Evolutionary conservation across 92 coral and sea anemone genomes (phyloP), one percentile per base, ranked within the genome.

Genomic region (Phenganax stokvisi): DNA sequence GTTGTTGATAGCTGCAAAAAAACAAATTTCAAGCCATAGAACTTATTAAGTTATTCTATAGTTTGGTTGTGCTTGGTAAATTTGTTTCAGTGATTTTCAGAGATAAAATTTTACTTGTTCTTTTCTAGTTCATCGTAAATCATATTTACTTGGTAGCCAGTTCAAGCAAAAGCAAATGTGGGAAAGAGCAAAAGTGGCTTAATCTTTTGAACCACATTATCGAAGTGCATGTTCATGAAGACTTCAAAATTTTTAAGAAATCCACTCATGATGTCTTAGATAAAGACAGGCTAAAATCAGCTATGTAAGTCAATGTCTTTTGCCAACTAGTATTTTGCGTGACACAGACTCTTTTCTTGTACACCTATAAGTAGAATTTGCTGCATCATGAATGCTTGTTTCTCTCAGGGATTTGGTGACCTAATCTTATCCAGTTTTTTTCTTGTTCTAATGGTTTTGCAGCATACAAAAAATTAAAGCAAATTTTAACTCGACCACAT

Each of bases 71-170:
- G 67, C 15, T 15, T 7, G 67, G 67, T 61, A 61, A 61, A 61
- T 61, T 5, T 37, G 47, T 61, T 61, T 8, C 6, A 7, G 8
- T 61, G 67, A 15, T 12, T 61, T 7, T 28, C 20, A 61, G 47
- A 37, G 5, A 37, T 1, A 37, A 7, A 37, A 15, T 76, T 20
- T 52, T 54, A n/a, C 27, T 77, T n/a, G 27, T 69, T 69, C 15
- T 10, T 15, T 9, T 56, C 5, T 72, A 80, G 84, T 80, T 81
- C 3, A 80, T 80, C 37, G 56, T 80, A n/a, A 80, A 80, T 57
- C 84, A 80, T 72, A 63, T 80, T 55, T 80, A 80, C 84, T 80
- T 81, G 84, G 84, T 80, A 3, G 84, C 76, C 70, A 69, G 72
- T 72, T 80, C 84, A 54, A 77, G 82, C 76, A 77, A 54, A 12